These are phyloP conservation scores for Timema podura DNA, from an alignment of 2,888 invertebrate species.

Conservation along the genomic window DNA sequence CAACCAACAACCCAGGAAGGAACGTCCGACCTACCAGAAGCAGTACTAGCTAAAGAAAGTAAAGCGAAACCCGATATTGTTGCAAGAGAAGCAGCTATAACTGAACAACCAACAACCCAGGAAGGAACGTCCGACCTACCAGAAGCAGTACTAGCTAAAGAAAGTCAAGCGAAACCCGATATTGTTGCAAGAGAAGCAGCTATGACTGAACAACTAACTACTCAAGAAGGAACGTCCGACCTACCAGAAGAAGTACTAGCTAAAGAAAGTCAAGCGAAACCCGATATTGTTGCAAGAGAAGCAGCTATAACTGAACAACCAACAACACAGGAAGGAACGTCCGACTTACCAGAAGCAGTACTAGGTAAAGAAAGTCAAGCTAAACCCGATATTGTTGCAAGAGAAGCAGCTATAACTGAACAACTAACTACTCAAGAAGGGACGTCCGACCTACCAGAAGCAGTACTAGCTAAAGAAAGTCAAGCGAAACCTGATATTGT, in stretches of 20 bases:
- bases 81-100: too few relatives aligned
- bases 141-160: too few relatives aligned
- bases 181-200: too few relatives aligned
- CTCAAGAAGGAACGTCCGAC: conserved; percentile 3
- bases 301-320: conserved; percentile 27
- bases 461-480: neutral
- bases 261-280: conserved; percentile 18
- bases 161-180: too few relatives aligned
- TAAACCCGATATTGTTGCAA: conserved; percentile 18
- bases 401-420: conserved; percentile 21
- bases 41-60: too few relatives aligned
- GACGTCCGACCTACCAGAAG: conserved; percentile 18
- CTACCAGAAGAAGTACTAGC: neutral
- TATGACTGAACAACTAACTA: neutral
- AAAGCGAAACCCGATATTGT: too few relatives aligned
- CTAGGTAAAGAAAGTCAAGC: conserved; percentile 21
- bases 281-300: conserved; percentile 20
- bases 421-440: conserved; percentile 21
- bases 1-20: too few relatives aligned
- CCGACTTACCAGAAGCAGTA: conserved; percentile 17
- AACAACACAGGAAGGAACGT: conserved; percentile 18
- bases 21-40: too few relatives aligned
- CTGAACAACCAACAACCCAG: too few relatives aligned
- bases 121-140: too few relatives aligned
- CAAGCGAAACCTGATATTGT: conserved; percentile 20